Conservation (phyloP, 2,888 invertebrate species). For the Noctuana brunneofusca region DNA sequence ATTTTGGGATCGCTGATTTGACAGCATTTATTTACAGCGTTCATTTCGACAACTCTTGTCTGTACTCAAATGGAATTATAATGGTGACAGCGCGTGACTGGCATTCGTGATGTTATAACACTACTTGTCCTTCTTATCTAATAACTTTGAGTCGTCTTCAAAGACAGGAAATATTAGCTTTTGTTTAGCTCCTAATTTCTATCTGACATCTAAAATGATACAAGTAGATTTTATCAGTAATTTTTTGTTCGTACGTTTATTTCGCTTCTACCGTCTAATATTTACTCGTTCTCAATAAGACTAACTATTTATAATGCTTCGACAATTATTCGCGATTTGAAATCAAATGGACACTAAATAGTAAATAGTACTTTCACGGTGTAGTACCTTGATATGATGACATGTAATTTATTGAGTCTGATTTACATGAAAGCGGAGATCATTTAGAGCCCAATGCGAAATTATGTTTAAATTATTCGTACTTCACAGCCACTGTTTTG, state of each 20-base stretch:
- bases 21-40: neutral
- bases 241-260: neutral
- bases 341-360: conserved; percentile 25
- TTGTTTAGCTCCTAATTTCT: too few species aligned
- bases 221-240: neutral
- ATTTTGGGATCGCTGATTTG: neutral
- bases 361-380: conserved; percentile 19
- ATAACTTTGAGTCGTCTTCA: too few species aligned
- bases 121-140: neutral
- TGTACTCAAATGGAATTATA: neutral
- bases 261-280: too few species aligned
- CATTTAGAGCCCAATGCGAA: conserved; percentile 25
- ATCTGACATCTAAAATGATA: too few species aligned
- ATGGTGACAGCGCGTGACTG: neutral
- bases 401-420: conserved; percentile 30
- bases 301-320: neutral
- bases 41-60: neutral
- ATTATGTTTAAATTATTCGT: conserved; percentile 28
- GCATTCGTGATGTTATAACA: neutral
- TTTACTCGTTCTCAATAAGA: neutral
- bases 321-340: conserved; percentile 17
- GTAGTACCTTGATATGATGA: conserved; percentile 29
- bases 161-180: too few species aligned
- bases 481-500: conserved; percentile 29
- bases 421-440: conserved; percentile 32